Evolutionary conservation across 2,797 vertebrate genomes (phyloP), one percentile per base, ranked within the genome.

Genomic region (Psittacula derbiana): DNA sequence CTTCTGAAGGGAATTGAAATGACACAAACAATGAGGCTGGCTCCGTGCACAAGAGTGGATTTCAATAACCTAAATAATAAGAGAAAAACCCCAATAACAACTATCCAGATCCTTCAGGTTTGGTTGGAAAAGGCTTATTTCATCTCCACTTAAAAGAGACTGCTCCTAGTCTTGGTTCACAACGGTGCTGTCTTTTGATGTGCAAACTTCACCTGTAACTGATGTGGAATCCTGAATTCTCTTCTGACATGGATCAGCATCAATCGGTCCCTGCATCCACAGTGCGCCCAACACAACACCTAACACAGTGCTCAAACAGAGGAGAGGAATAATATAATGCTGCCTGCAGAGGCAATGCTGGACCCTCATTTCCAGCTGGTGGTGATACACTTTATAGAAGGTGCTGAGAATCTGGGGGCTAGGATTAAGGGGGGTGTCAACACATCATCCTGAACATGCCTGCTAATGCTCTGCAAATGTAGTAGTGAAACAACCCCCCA

Each of bases 1-100:
- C 40, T 62, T 52, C 55, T 52, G 55, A n/a, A 55, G 33, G 12
- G 50, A 69, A 38, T 40, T 70, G 21, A 64, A 64, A 13, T 10
- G 38, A 46, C 41, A n/a, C 19, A 43, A 47, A 62, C 12, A 7
- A 16, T 80, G 1, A 91, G 52, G 40, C 43, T 66, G 47, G 12
- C 31, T 50, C 61, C 71, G 36, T 18, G 67, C 60, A 38, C n/a
- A 16, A 16, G n/a, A 43, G 25, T 64, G 61, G 72, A 23, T 74
- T 88, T 69, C 66, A 41, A 11, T 16, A 58, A 83, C 4, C 40
- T 55, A 79, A 87, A 10, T 4, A 44, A 85, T 65, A 33, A 16
- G 8, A 16, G 6, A 43, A 46, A 84, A 16, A 0, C 0, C 3
- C 43, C 19, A 47, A 20, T 3, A 6, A 14, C 6, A 61, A 12